phyloP scores from a whole-genome alignment of 1,140 invertebrate species.

The Meteorus sp. region DNA sequence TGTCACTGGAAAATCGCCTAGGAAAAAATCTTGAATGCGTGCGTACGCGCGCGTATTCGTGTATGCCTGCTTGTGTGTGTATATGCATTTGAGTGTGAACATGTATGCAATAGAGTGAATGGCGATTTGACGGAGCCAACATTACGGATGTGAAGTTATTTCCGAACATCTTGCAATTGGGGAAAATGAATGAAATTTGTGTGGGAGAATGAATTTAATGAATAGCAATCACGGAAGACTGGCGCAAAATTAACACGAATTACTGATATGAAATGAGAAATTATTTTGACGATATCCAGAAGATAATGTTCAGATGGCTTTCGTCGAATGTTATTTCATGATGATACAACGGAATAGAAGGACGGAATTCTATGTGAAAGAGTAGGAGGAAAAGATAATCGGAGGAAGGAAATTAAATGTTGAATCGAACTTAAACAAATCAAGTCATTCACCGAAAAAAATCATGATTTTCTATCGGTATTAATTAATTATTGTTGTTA shows the following conservation, averaged over 20 bases:
- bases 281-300: too few relatives aligned
- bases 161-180: not conserved
- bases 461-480: conserved; percentile 58
- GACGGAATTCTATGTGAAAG: conserved; percentile 8
- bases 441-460: conserved; percentile 50
- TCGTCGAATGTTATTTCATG: not conserved
- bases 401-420: conserved; percentile 24
- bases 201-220: not conserved
- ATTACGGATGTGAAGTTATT: conserved; percentile 1
- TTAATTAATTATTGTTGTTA: conserved; percentile 58
- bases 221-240: not conserved
- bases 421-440: conserved; percentile 33
- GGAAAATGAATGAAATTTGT: too few relatives aligned
- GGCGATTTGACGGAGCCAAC: conserved; percentile 1
- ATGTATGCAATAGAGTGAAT: too few relatives aligned
- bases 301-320: conserved; percentile 1
- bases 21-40: not conserved
- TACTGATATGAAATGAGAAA: too few relatives aligned
- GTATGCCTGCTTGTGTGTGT: conserved; percentile 16
- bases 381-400: conserved; percentile 6
- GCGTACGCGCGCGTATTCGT: not conserved
- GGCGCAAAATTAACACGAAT: too few relatives aligned
- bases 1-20: too few relatives aligned
- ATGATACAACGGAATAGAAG: conserved; percentile 1
- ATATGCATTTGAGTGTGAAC: too few relatives aligned